phyloP scores from a whole-genome alignment of 2,113 vertebrate species.

The Balaenoptera acutorostrata region DNA sequence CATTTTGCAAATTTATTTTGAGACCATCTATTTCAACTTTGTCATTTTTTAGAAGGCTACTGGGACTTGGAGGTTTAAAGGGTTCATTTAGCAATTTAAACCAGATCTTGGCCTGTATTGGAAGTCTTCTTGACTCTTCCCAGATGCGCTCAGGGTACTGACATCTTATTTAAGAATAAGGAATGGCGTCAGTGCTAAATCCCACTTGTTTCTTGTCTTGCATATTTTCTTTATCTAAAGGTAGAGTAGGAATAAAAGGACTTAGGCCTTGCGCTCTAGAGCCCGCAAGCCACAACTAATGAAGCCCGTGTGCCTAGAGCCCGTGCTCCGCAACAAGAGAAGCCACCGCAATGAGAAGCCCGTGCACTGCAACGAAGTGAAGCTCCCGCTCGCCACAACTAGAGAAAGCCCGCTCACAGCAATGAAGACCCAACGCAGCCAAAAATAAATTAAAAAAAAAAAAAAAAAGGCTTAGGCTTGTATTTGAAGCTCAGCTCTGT shows the following conservation, averaged over 20 bases:
- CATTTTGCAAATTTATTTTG: slow-evolving; percentile 19
- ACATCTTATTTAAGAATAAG: neutral
- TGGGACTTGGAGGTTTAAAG: neutral
- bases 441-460: too few species aligned
- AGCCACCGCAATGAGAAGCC: too few species aligned
- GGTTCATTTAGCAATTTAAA: neutral
- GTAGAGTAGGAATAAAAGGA: neutral
- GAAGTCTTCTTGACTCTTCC: neutral
- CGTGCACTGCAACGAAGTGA: too few species aligned
- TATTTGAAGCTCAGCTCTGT: neutral
- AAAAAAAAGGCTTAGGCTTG: neutral
- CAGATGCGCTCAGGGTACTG: neutral
- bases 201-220: neutral
- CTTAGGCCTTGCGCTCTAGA: neutral
- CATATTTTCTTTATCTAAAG: slow-evolving; percentile 1
- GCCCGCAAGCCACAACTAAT: too few species aligned
- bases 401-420: too few species aligned
- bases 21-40: neutral
- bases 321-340: too few species aligned
- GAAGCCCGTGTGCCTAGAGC: too few species aligned
- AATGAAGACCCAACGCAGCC: too few species aligned
- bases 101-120: neutral
- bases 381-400: too few species aligned
- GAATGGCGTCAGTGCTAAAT: neutral
- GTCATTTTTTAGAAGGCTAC: neutral